These are phyloP conservation scores for Syrmaticus mikado DNA, from an alignment of 2,113 vertebrate genomes.

Conservation along the genomic window DNA sequence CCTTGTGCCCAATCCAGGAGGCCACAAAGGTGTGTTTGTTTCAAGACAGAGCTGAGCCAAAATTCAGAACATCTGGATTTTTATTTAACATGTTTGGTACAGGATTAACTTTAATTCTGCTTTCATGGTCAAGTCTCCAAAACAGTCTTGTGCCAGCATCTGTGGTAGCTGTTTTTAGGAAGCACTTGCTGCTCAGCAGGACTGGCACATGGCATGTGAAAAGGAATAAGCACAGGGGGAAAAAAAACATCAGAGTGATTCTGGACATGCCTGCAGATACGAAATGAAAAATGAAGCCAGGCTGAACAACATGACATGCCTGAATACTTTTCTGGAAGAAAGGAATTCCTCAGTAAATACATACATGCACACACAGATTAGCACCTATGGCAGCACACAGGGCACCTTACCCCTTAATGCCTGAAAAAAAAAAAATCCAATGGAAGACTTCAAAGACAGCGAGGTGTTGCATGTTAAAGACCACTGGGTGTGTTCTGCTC, in stretches of 20 bases:
- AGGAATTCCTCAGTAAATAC: background rate
- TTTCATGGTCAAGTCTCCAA: background rate
- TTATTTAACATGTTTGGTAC: background rate
- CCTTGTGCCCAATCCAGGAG: fast-evolving
- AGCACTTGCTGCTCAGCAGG: background rate
- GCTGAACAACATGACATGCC: background rate
- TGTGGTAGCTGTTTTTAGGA: background rate
- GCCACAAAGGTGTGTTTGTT: fast-evolving
- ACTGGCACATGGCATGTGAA: background rate
- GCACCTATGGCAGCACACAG: background rate
- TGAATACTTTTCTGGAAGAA: background rate
- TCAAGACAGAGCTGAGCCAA: background rate
- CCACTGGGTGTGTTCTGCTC: background rate
- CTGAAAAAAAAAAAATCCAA: background rate
- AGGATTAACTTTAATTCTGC: background rate
- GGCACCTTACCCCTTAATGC: background rate
- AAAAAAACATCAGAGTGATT: background rate
- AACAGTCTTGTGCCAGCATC: background rate
- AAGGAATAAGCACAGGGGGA: background rate
- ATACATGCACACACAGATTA: background rate
- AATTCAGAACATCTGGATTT: background rate
- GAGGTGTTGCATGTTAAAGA: background rate
- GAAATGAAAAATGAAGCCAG: constrained; percentile 1
- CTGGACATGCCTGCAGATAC: background rate
- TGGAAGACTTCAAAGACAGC: background rate